Evolutionary conservation across 2,113 vertebrate species (phyloP), one percentile per base, ranked within the genome.

Genomic region (Reinhardtius hippoglossoides): DNA sequence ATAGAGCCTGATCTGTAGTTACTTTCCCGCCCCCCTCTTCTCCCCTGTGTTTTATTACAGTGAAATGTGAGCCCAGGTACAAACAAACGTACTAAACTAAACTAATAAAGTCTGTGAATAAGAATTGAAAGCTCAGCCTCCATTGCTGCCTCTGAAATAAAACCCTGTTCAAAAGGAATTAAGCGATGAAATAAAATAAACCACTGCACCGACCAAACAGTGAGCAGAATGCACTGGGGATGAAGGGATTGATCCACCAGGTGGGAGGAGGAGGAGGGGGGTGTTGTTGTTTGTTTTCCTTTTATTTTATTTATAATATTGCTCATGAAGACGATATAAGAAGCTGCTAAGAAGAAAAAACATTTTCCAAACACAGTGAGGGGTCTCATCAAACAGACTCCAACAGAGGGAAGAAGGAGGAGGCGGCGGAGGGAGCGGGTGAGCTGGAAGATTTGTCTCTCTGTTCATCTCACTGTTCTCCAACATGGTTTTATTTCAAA

Each of bases 181-280:
- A 69, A 74, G 77, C 78, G 73, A 86, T 83, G 31, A 48, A 78
- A 72, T 76, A 0, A 80, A 86, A 84, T 58, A 66, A 85, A 72
- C 46, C 57, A 61, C 55, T 2, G 24, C 23, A 64, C 54, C 74
- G 86, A 57, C 71, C 31, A 68, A 60, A 59, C 23, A 5, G 31
- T 31, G 48, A 40, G 40, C 16, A 20, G 35, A 9, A 0, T 50
- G 55, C 61, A 26, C 26, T 57, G 16, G 78, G 57, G 66, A 70
- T 20, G 48, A 72, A 65, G 35, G 12, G 24, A 55, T 23, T 6
- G 48, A 18, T 50, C 4, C 48, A 31, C 12, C 3, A 20, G 57
- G 24, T 13, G 15, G 15, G 24, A 27, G 57, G 57, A 46, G 14
- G 50, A 52, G 50, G 50, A n/a, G 59, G 27, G 31, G 44, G 44